Percentiles rank a stretch among this genome's conserved stretches.
Evolutionary conservation across 2,113 vertebrate genomes (phyloP).

Genomic region (Cervus canadensis): DNA sequence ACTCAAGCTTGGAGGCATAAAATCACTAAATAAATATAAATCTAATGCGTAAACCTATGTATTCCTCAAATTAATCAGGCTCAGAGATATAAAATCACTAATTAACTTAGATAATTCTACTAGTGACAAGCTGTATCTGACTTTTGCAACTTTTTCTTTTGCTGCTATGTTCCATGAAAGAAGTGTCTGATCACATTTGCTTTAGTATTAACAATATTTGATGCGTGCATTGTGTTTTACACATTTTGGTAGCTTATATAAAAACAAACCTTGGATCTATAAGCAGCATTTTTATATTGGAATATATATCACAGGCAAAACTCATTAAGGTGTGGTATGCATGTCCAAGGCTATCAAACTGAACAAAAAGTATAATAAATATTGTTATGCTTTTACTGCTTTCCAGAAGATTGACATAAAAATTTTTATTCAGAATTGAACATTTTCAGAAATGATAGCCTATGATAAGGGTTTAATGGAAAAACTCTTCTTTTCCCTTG

Average conservation of each 20-base stretch:
- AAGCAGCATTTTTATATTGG: background rate
- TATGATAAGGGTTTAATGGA: conserved; percentile 14
- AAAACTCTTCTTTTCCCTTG: background rate
- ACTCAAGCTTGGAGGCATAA: background rate
- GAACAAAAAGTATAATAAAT: background rate
- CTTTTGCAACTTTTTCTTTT: conserved; percentile 5
- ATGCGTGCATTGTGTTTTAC: background rate
- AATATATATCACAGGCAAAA: background rate
- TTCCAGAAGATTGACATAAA: background rate
- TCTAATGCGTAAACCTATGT: background rate
- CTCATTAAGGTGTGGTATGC: background rate
- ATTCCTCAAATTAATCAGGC: background rate
- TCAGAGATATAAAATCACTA: background rate
- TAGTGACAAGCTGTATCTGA: background rate
- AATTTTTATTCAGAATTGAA: conserved; percentile 35
- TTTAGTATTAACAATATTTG: background rate
- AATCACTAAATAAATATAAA: background rate
- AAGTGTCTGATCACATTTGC: background rate
- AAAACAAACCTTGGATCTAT: background rate
- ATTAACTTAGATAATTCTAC: background rate
- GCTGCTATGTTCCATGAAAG: background rate
- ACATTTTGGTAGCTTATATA: background rate
- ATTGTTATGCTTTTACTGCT: background rate
- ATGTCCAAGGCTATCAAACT: background rate
- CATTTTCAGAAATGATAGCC: conserved; percentile 52